Percentiles rank a stretch among this genome's conserved stretches.
Conservation (phyloP, 2,888 invertebrate species). For the Amphimallon solstitiale region DNA sequence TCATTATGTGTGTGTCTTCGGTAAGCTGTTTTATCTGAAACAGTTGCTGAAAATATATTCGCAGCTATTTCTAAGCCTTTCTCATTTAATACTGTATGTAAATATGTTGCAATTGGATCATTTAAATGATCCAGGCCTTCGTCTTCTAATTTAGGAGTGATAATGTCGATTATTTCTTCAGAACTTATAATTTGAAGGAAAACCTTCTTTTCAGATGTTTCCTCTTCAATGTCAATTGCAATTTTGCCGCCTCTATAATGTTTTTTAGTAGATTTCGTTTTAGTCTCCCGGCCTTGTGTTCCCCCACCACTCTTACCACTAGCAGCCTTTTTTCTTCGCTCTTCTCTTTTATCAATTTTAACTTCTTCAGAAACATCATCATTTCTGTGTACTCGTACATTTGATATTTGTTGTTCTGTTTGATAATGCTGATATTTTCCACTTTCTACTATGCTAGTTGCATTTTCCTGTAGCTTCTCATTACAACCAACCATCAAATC, state of each 20-base stretch:
- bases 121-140: conserved; percentile 79
- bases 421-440: conserved; percentile 81
- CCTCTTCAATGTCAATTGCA: conserved; percentile 68
- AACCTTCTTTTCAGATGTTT: conserved; percentile 57
- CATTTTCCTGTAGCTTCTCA: conserved; percentile 72
- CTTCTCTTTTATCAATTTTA: conserved; percentile 83
- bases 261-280: conserved; percentile 93
- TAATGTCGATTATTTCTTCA: conserved; percentile 74
- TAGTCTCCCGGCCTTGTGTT: conserved; percentile 92
- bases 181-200: conserved; percentile 72
- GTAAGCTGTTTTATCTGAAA: conserved; percentile 75
- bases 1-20: conserved; percentile 83
- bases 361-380: conserved; percentile 60
- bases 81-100: conserved; percentile 76
- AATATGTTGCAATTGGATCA: conserved; percentile 73
- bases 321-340: conserved; percentile 86
- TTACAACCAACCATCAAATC: conserved; percentile 75
- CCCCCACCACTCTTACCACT: conserved; percentile 92
- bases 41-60: conserved; percentile 76
- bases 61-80: conserved; percentile 75
- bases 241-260: conserved; percentile 67
- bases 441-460: conserved; percentile 74
- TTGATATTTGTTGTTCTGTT: conserved; percentile 71
- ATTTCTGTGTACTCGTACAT: conserved; percentile 54
- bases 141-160: conserved; percentile 72